These are phyloP conservation scores for Aplysina aerophoba DNA, from an alignment of 37 sponge, comb jelly and placozoan species.

Conservation along the genomic window DNA sequence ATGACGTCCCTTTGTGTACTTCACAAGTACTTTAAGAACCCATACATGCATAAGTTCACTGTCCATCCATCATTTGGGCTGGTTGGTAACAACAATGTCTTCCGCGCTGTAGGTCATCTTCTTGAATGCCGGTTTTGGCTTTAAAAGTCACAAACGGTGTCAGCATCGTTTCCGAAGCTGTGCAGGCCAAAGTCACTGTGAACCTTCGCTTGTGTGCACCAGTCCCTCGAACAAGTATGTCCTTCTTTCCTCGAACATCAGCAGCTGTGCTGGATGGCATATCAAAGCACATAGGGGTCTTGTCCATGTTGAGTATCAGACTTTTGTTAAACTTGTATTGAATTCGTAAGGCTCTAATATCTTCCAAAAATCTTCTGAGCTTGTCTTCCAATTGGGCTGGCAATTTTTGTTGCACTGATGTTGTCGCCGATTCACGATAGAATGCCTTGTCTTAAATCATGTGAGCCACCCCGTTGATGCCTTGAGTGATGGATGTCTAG, in stretches of 20 bases:
- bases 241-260: constrained; percentile 19
- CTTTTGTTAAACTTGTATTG: not conserved
- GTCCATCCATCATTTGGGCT: no score
- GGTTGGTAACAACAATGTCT: no score
- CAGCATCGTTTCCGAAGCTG: constrained; percentile 30
- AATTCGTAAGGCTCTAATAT: not conserved
- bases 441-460: constrained; percentile 36
- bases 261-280: not conserved
- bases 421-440: not conserved
- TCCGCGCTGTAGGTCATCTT: no score
- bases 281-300: constrained; percentile 29
- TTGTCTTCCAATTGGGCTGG: constrained; percentile 39
- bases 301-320: constrained; percentile 26
- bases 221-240: constrained; percentile 29
- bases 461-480: constrained; percentile 43
- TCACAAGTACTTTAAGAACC: no score
- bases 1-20: constrained; percentile 27
- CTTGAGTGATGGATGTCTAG: constrained; percentile 21
- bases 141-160: constrained; percentile 20
- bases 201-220: constrained; percentile 35
- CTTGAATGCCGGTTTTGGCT: no score
- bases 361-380: constrained; percentile 4
- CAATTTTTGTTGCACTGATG: constrained; percentile 35
- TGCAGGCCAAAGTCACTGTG: constrained; percentile 28
- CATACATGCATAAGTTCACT: no score